Percentiles rank a stretch among this genome's conserved stretches.
phyloP scores from a whole-genome alignment of 1,140 invertebrate species.

The Drosophila subpulchrella region DNA sequence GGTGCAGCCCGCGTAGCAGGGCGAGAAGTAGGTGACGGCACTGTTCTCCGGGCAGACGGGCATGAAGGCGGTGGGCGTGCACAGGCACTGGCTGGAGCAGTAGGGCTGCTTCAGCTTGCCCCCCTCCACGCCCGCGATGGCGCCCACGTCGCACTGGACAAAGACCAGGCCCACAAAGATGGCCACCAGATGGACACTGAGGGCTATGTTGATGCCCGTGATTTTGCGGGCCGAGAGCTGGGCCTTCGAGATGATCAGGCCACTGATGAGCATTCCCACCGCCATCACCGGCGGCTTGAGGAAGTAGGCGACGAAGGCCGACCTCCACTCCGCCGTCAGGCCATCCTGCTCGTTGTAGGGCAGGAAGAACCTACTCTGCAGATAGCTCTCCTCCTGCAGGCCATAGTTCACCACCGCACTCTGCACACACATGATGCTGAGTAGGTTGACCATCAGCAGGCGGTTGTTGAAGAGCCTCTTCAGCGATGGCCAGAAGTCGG shows the following conservation, averaged over 20 bases:
- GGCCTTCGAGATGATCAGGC: constrained; percentile 87
- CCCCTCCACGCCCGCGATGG: constrained; percentile 84
- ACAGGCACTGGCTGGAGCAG: constrained; percentile 88
- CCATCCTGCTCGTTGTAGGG: constrained; percentile 86
- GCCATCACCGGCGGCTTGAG: constrained; percentile 88
- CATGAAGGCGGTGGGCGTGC: constrained; percentile 87
- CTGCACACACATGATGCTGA: constrained; percentile 86
- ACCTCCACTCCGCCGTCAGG: constrained; percentile 86
- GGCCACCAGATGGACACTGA: constrained; percentile 75
- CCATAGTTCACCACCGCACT: constrained; percentile 86
- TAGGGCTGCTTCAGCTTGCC: constrained; percentile 85
- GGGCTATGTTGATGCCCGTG: constrained; percentile 85
- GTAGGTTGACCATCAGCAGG: constrained; percentile 87
- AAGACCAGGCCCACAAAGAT: constrained; percentile 87
- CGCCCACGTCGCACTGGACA: constrained; percentile 86
- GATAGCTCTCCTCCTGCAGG: constrained; percentile 86
- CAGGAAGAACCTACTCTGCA: constrained; percentile 87
- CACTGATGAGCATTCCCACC: constrained; percentile 87
- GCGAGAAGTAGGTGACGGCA: constrained; percentile 87
- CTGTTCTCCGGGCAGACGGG: constrained; percentile 88
- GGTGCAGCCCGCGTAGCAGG: constrained; percentile 90
- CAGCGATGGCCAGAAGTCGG: constrained; percentile 86
- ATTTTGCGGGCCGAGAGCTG: constrained; percentile 85
- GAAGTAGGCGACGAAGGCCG: constrained; percentile 85
- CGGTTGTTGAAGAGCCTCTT: constrained; percentile 87